Evolutionary conservation across 1,140 invertebrate genomes (phyloP), one percentile per base, ranked within the genome.

Genomic region (Habropoda laboriosa): DNA sequence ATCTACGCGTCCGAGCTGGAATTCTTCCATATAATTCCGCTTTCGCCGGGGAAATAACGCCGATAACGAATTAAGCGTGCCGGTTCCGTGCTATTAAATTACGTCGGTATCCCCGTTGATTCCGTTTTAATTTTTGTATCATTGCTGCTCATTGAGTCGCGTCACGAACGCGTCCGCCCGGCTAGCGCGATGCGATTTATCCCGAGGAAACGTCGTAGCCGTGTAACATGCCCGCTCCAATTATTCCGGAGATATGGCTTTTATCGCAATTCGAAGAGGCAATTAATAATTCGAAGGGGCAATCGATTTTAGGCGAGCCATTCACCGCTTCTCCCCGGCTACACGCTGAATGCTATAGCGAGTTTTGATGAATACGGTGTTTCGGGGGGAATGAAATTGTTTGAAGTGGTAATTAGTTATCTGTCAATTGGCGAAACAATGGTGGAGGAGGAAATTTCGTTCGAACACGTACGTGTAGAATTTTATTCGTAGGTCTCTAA

Each of bases 101-200:
- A 55, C 53, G 70, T 12, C 30, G 18, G 38, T 35, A 35, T 72
- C 70, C n/a, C 53, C 70, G 27, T 32, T 72, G 45, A 72, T 58
- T n/a, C 53, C 27, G 21, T 58, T 60, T 60, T 60, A 60, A 60
- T 72, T 72, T 58, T 45, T 47, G 35, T 71, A 71, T 71, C 68
- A 38, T 61, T n/a, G 60, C 35, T 8, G 21, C 10, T 60, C 66
- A 24, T 68, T 38, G 30, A 51, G 30, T 68, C 32, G 45, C 64
- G 45, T 21, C 45, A 49, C 45, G 13, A 68, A 8, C 5, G 5
- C 12, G 58, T 38, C 7, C 55, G 12, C 58, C 13, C n/a, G 21
- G 24, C n/a, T n/a, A n/a, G n/a, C n/a, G n/a, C n/a, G n/a, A n/a
- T n/a, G n/a, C 58, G 8, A 60, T 35, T 35, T 57, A 57, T 30